phyloP scores from a whole-genome alignment of 1,140 invertebrate species.

The Patella vulgata region DNA sequence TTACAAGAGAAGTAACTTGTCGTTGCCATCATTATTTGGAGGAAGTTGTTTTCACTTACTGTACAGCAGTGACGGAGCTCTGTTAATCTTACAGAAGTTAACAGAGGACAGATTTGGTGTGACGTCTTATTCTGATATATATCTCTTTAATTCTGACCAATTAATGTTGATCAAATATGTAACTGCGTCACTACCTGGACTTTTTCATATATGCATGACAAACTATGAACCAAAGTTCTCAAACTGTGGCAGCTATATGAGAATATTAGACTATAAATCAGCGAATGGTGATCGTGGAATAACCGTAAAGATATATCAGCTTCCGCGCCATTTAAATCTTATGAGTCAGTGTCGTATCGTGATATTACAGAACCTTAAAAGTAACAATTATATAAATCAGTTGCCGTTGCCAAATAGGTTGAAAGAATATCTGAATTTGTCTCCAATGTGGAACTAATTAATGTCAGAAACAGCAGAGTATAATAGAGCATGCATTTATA shows the following conservation, averaged over 20 bases:
- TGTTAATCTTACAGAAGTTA: conserved; percentile 39
- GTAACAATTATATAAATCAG: conserved; percentile 4
- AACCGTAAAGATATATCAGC: conserved; percentile 31
- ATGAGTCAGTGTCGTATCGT: conserved; percentile 34
- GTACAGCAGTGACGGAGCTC: conserved; percentile 31
- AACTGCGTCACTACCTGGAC: conserved; percentile 23
- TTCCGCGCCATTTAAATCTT: conserved; percentile 27
- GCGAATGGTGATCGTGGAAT: conserved; percentile 9
- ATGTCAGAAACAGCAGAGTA: too few species aligned
- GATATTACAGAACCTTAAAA: conserved; percentile 20
- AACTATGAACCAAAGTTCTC: conserved; percentile 39
- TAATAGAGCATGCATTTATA: too few species aligned
- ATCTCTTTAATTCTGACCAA: conserved; percentile 33
- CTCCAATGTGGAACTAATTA: conserved; percentile 14
- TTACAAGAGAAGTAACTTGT: conserved; percentile 28
- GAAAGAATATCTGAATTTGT: conserved; percentile 28
- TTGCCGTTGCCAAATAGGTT: conserved; percentile 30
- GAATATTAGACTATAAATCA: conserved; percentile 23
- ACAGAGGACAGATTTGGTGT: conserved; percentile 37
- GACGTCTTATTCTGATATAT: conserved; percentile 34
- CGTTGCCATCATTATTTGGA: conserved; percentile 30
- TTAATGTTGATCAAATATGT: conserved; percentile 32
- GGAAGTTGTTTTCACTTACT: conserved; percentile 30
- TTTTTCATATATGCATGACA: conserved; percentile 29
- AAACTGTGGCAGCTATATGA: conserved; percentile 38